Conservation (phyloP, 2,797 vertebrate genomes). For the Serranus cabrilla region DNA sequence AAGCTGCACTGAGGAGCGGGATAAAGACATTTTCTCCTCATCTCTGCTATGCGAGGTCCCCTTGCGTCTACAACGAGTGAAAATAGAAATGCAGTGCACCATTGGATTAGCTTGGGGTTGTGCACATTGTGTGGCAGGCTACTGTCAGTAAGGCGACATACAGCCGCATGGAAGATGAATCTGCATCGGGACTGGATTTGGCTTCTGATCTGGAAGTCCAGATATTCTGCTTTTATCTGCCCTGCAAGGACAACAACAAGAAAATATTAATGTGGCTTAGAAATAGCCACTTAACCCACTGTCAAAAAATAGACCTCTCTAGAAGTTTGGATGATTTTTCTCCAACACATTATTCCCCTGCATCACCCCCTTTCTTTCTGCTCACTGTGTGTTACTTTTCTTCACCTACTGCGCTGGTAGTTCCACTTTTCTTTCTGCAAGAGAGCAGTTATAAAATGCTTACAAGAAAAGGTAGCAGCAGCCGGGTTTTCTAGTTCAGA, state of each 20-base stretch:
- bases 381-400: conserved; percentile 24
- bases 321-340: conserved; percentile 29
- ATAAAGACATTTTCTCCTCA: conserved; percentile 56
- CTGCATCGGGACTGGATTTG: conserved; percentile 45
- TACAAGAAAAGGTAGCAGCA: conserved; percentile 42
- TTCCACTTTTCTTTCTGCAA: conserved; percentile 19
- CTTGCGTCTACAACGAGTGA: conserved; percentile 43
- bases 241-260: conserved; percentile 41
- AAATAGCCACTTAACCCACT: conserved; percentile 48
- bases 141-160: conserved; percentile 57
- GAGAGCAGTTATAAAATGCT: conserved; percentile 48
- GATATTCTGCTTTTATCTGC: conserved; percentile 34
- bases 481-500: conserved; percentile 48
- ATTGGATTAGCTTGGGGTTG: conserved; percentile 65
- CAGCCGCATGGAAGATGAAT: conserved; percentile 41
- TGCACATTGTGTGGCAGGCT: conserved; percentile 53
- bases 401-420: conserved; percentile 13
- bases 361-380: conserved; percentile 19
- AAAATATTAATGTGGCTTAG: conserved; percentile 44
- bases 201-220: conserved; percentile 16
- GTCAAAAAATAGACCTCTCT: conserved; percentile 23
- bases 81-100: conserved; percentile 69
- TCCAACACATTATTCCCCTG: conserved; percentile 24
- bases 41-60: conserved; percentile 44
- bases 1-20: conserved; percentile 60